Base-by-base conservation (phyloP, 2,888 invertebrate species). In the Cephus pygmeus region DNA sequence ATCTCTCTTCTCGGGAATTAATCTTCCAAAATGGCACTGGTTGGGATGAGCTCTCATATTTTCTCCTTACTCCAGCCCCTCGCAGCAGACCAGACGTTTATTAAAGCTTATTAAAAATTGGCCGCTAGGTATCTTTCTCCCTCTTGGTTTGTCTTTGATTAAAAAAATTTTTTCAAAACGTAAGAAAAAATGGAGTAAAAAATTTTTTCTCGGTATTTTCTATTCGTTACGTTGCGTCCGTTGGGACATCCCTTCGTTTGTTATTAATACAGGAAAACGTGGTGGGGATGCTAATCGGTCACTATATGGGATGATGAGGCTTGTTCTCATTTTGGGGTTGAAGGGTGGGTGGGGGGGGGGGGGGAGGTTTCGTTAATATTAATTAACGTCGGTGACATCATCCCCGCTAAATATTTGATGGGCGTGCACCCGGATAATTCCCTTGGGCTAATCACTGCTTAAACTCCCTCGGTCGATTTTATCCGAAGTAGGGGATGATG, bases 331-430 rank as follows among this genome's bases (percentile, higher is more conserved):
- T 40, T 15, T 40, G 40, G 40, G 40, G 40, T 15, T 15, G 40
- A 40, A 15, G 36, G 36, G 35, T 12, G 12, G 15, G 1, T 30
- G 31, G 40, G 56, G 77, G 74, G 1, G 4, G 36, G 12, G 4
- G 40, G 40, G 40, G 36, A 75, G 74, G 77, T 74, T 82, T 85
- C 84, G 82, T 87, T 83, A 83, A 86, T 87, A 84, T 84, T 83
- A 86, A 85, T 87, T 84, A 82, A 82, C 80, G 82, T 30, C 79
- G 80, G 81, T 83, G 84, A 82, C 85, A 76, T 80, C 73, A 77
- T 40, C 40, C 81, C 82, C 79, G 76, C 83, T 84, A 83, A 86
- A 85, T 85, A 84, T 85, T 86, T 86, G 80, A 87, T 85, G 80
- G 83, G 69, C 40, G 40, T 15, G 40, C 6, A 15, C 79, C 74